Evolutionary conservation across 2,888 invertebrate genomes (phyloP).

Genomic region (Eilema sororculum): DNA sequence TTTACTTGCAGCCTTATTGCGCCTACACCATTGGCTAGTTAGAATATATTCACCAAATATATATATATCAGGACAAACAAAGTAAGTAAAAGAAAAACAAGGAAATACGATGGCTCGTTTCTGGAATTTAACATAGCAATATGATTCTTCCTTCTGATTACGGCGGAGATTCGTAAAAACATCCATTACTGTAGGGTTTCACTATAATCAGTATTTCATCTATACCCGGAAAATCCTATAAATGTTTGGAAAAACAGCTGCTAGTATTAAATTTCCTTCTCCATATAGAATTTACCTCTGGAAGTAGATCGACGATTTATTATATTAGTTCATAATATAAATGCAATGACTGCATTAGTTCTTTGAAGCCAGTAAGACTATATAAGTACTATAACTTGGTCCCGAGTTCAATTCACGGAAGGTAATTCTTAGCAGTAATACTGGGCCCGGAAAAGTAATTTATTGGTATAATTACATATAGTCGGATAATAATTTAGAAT

Average conservation of each 20-base stretch:
- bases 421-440: too few relatives aligned
- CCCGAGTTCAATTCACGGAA: too few relatives aligned
- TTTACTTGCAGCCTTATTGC: too few relatives aligned
- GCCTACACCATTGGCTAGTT: too few relatives aligned
- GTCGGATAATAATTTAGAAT: too few relatives aligned
- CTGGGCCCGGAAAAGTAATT: too few relatives aligned
- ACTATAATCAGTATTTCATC: constrained; percentile 16
- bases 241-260: background rate
- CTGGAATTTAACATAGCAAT: constrained; percentile 2
- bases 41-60: too few relatives aligned
- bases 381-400: too few relatives aligned
- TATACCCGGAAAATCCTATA: background rate
- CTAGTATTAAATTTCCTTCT: constrained; percentile 9
- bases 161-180: constrained; percentile 35
- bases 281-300: background rate
- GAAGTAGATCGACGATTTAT: background rate
- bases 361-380: too few relatives aligned
- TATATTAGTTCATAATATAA: background rate
- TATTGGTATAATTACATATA: too few relatives aligned
- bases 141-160: constrained; percentile 33
- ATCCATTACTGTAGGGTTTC: constrained; percentile 25
- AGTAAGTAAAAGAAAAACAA: background rate
- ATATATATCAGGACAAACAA: background rate
- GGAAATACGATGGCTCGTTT: too few relatives aligned
- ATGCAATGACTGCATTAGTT: too few relatives aligned